phyloP scores from a whole-genome alignment of 2,888 invertebrate species.

The Eristalinus sepulchralis region DNA sequence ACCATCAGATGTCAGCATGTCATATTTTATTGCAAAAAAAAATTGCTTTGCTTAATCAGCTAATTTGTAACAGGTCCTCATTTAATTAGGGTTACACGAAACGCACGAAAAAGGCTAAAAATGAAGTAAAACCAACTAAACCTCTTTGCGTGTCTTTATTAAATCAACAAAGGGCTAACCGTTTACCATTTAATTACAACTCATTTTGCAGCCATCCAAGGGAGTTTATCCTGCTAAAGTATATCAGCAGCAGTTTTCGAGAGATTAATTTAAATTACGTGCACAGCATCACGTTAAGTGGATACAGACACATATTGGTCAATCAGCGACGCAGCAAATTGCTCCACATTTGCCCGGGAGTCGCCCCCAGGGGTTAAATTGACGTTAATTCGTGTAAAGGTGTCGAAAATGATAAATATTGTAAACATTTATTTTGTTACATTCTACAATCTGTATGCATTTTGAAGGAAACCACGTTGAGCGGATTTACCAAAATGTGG shows the following conservation, averaged over 20 bases:
- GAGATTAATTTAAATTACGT: constrained; percentile 25
- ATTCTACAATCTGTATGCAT: neutral
- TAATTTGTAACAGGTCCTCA: neutral
- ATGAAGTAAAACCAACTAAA: neutral
- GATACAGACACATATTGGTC: neutral
- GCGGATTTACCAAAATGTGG: too few species aligned
- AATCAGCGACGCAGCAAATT: neutral
- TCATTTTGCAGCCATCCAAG: neutral
- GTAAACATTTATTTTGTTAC: neutral
- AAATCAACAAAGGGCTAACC: constrained; percentile 1
- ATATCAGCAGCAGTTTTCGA: neutral
- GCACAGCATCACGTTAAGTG: constrained; percentile 11
- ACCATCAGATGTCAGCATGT: neutral
- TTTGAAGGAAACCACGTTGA: too few species aligned
- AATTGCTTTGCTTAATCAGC: neutral
- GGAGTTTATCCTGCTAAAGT: neutral
- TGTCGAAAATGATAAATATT: neutral
- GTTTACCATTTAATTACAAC: neutral
- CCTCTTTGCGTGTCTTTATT: neutral
- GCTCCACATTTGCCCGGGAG: neutral
- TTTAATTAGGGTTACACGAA: neutral
- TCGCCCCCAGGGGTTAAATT: neutral
- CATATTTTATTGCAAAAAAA: neutral
- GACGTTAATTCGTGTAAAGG: neutral
- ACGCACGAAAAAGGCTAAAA: neutral